Conservation (phyloP, 2,113 vertebrate genomes). For the Ptilonorhynchus violaceus region DNA sequence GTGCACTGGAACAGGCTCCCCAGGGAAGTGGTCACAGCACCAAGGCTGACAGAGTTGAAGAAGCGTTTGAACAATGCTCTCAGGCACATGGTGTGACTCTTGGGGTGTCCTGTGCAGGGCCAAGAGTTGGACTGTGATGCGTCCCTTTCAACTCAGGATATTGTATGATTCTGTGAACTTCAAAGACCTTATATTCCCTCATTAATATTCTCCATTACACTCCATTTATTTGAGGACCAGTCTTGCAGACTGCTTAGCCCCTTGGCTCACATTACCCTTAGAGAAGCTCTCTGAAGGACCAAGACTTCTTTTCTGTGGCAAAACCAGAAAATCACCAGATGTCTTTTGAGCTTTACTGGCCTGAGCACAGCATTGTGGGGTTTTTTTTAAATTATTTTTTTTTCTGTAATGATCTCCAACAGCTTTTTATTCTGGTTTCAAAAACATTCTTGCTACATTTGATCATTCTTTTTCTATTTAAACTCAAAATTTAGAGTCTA, state of each 20-base stretch:
- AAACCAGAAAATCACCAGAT: neutral
- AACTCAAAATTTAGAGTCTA: neutral
- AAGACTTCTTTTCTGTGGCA: neutral
- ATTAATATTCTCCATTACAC: neutral
- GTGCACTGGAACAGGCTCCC: neutral
- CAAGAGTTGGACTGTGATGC: neutral
- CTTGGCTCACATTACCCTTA: neutral
- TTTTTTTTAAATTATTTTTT: neutral
- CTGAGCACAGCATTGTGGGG: neutral
- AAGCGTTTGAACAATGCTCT: neutral
- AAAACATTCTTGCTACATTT: conserved; percentile 28
- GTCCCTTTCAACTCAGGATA: neutral
- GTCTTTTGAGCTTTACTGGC: neutral
- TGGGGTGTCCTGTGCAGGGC: neutral
- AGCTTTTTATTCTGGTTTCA: conserved; percentile 19
- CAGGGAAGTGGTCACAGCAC: neutral
- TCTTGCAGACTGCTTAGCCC: neutral
- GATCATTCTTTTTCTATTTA: neutral
- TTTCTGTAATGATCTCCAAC: neutral
- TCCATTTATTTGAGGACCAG: neutral
- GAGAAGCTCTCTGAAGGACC: conserved; percentile 1
- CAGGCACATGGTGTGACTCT: neutral
- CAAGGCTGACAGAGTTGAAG: neutral
- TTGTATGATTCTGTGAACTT: neutral
- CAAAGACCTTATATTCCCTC: neutral